Evolutionary conservation across 2,797 vertebrate genomes (phyloP), one percentile per base, ranked within the genome.

Genomic region (Huso huso): DNA sequence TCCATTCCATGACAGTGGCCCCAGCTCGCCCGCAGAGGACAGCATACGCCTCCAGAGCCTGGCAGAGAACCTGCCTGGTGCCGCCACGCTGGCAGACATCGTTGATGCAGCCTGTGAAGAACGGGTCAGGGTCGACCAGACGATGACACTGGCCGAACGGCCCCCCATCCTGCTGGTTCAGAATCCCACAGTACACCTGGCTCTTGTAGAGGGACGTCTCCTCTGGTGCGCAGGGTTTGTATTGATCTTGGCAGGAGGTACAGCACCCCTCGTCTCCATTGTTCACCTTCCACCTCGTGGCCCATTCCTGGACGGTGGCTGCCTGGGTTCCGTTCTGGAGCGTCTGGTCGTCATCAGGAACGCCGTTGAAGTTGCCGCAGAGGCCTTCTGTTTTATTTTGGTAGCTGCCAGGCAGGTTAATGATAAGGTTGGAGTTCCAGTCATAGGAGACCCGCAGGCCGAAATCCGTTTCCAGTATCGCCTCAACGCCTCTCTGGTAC

Each of bases 211-310:
- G 13, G 55, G 51, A 13, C 6, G 12, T 68, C 58, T 73, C 78
- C 77, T 48, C 65, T 70, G 37, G 75, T 75, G 61, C 79, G 80
- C 11, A 61, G 48, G 71, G 76, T 48, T 49, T 63, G 59, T 76
- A 82, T 63, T 79, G 70, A 62, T 82, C 77, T 49, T 58, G 66
- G 48, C 78, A 82, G 62, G 77, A 75, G 9, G 66, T 37, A 37
- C 23, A 37, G 23, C 23, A 37, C 23, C 2, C 2, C 2, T 37
- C 15, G 51, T 79, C 76, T 15, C 67, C 68, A 48, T 79, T 74
- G 10, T 65, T 11, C 48, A 63, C 53, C 66, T 82, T 80, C 80
- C 82, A 83, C 13, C 71, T 76, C 49, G 71, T 72, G 48, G 74
- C 82, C 70, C 81, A 83, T 7, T 73, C 73, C 9, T 71, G 18